Evolutionary conservation across 2,797 vertebrate genomes (phyloP).

Genomic region (Aselliscus stoliczkanus): DNA sequence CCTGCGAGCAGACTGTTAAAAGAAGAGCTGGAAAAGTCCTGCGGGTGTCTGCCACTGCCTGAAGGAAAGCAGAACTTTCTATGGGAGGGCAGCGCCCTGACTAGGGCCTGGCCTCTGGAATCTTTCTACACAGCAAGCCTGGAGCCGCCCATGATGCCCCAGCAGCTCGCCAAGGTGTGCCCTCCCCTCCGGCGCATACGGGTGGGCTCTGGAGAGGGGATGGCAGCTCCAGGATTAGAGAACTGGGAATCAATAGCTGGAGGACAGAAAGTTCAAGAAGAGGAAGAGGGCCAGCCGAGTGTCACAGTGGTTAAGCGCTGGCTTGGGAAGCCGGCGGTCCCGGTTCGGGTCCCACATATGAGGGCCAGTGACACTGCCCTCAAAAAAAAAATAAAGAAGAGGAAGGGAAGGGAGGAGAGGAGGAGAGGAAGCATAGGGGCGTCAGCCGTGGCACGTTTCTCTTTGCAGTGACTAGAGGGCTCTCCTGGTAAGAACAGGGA

Average conservation of each 20-base stretch:
- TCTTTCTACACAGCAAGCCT: slow-evolving; percentile 86
- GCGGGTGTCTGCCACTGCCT: slow-evolving; percentile 59
- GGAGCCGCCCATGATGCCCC: slow-evolving; percentile 80
- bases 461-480: background rate
- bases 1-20: slow-evolving; percentile 82
- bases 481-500: background rate
- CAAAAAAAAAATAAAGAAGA: no score
- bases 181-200: background rate
- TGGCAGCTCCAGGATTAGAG: background rate
- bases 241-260: background rate
- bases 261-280: no score
- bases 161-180: slow-evolving; percentile 78
- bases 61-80: slow-evolving; percentile 78
- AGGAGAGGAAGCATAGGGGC: background rate
- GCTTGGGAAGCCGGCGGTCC: no score
- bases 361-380: no score
- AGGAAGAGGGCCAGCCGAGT: no score
- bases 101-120: slow-evolving; percentile 48
- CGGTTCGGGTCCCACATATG: no score
- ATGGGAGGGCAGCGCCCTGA: slow-evolving; percentile 90
- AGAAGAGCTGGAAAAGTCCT: slow-evolving; percentile 20
- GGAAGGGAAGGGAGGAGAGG: rapidly evolving
- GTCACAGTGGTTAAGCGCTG: no score
- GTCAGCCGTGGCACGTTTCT: rapidly evolving
- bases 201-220: background rate